phyloP scores from a whole-genome alignment of 2,888 invertebrate species.

The Andricus curvator region DNA sequence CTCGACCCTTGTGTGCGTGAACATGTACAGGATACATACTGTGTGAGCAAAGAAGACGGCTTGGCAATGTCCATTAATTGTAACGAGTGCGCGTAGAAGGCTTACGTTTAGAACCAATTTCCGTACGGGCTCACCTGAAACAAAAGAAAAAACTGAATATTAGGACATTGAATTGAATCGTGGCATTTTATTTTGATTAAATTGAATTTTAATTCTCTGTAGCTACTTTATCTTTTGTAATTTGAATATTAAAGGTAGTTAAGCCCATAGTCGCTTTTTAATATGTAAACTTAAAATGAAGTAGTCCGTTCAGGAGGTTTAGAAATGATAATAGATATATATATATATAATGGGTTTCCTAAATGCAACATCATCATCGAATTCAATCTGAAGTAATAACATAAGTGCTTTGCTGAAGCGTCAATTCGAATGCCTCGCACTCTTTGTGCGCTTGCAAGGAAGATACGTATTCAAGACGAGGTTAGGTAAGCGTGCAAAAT shows the following conservation, averaged over 20 bases:
- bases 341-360: background rate
- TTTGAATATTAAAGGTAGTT: too few species aligned
- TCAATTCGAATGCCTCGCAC: constrained; percentile 32
- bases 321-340: too few species aligned
- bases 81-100: constrained; percentile 63
- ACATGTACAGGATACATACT: constrained; percentile 36
- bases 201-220: too few species aligned
- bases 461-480: constrained; percentile 43
- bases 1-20: constrained; percentile 38
- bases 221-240: too few species aligned
- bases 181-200: background rate
- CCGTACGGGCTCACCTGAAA: constrained; percentile 64
- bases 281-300: background rate
- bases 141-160: constrained; percentile 53
- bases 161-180: background rate
- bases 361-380: constrained; percentile 17
- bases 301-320: background rate
- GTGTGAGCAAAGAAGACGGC: constrained; percentile 47
- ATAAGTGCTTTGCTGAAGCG: constrained; percentile 25
- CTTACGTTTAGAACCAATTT: constrained; percentile 65
- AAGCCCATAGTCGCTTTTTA: too few species aligned
- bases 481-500: constrained; percentile 53
- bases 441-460: constrained; percentile 35
- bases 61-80: constrained; percentile 65
- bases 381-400: constrained; percentile 36